Evolutionary conservation across 2,113 vertebrate genomes (phyloP).

Genomic region (Xyliphius kryptos): DNA sequence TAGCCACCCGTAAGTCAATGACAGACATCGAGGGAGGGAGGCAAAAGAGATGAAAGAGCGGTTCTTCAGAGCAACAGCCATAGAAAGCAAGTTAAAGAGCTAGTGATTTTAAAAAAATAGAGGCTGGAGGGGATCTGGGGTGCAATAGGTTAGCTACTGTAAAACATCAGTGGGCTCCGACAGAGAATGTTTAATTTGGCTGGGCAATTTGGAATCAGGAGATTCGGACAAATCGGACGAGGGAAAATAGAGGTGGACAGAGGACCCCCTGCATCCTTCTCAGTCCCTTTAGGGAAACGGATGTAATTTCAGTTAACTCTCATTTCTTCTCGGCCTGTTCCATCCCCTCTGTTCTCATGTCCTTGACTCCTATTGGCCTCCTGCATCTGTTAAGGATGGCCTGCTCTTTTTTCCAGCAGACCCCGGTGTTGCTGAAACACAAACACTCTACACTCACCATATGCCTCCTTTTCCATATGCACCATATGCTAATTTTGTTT

Average conservation of each 20-base stretch:
- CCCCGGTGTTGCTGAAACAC: conserved; percentile 32
- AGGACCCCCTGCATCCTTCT: conserved; percentile 1
- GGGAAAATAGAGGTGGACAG: conserved; percentile 14
- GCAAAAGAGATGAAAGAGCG: conserved; percentile 12
- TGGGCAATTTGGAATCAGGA: background rate
- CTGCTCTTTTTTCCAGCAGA: conserved; percentile 20
- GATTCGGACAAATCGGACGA: conserved; percentile 23
- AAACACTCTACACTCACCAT: conserved; percentile 26
- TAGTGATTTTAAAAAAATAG: background rate
- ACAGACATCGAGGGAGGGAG: conserved; percentile 2
- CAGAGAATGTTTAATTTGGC: background rate
- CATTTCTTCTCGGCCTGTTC: conserved; percentile 7
- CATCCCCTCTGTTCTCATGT: conserved; percentile 21
- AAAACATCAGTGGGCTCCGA: conserved; percentile 3
- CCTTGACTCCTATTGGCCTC: conserved; percentile 36
- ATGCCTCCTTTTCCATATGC: conserved; percentile 35
- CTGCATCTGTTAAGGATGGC: conserved; percentile 32
- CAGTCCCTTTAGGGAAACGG: conserved; percentile 17
- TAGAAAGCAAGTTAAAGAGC: background rate
- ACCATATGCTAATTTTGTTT: conserved; percentile 28
- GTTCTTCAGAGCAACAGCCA: conserved; percentile 5
- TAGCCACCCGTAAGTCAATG: conserved; percentile 17
- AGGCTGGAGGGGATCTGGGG: background rate
- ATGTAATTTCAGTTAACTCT: conserved; percentile 25
- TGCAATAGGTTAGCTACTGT: background rate